Evolutionary conservation across 1,140 invertebrate genomes (phyloP), one percentile per base, ranked within the genome.

Genomic region (Bombus huntii): DNA sequence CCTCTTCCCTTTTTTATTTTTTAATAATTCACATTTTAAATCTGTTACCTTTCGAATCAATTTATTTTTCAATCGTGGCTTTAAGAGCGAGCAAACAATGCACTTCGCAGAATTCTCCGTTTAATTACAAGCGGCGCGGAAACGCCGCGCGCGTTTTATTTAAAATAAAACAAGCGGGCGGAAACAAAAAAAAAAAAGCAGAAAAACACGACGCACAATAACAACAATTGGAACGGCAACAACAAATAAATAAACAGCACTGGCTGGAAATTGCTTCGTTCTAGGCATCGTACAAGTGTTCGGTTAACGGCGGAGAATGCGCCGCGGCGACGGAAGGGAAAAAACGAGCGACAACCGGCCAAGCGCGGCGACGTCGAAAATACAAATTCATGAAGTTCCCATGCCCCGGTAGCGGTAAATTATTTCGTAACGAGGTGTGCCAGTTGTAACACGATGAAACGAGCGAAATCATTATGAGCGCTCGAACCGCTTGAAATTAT

Each of bases 21-120:
- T 53, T 53, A 25, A 42, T 62, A 47, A 77, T 77, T 34, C 82
- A 53, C 83, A 25, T 70, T 79, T n/a, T 22, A 82, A 82, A 82
- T 82, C 81, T n/a, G 72, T 47, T 76, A 72, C 65, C 44, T 57
- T 59, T 37, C 44, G 76, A 84, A 84, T 84, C 83, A 72, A 84
- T 84, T 79, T 59, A 62, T 79, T 84, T 84, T 84, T 79, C 83
- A 78, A 84, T 79, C 75, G 75, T 70, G 57, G 39, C 53, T 78
- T 79, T 71, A 79, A 79, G 66, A 34, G 76, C 65, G 65, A 62
- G 44, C 53, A 66, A 79, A 77, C 75, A 53, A 77, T 57, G 59
- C 72, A 28, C 18, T 25, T 34, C n/a, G 42, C 53, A 31, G 62
- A 84, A 79, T 84, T 84, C 76, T 71, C 47, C 66, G 59, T 84